Conservation (phyloP, 1,140 invertebrate species). For the Drosophila subobscura region DNA sequence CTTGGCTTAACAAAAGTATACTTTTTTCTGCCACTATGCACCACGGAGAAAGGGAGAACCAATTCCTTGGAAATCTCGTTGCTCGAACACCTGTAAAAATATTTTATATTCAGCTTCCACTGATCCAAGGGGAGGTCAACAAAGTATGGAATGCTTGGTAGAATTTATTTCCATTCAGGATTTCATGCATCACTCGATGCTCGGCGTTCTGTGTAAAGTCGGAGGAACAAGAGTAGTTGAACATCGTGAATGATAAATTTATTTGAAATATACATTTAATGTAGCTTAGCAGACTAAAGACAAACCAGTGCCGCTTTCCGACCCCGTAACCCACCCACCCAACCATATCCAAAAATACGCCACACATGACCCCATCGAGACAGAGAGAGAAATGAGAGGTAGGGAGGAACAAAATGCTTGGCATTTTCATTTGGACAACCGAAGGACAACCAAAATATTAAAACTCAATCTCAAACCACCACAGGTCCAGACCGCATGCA, state of each 20-base stretch:
- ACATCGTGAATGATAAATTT: constrained; percentile 42
- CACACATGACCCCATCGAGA: constrained; percentile 9
- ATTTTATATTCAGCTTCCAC: too few relatives aligned
- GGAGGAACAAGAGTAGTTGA: too few relatives aligned
- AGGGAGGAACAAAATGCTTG: constrained; percentile 49
- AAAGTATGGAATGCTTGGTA: too few relatives aligned
- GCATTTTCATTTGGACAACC: constrained; percentile 63
- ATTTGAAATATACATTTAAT: constrained; percentile 43
- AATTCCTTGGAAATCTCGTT: too few relatives aligned
- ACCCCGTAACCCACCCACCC: constrained; percentile 58
- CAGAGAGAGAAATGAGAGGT: background rate
- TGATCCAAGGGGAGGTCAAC: too few relatives aligned
- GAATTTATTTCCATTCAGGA: too few relatives aligned
- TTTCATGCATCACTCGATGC: too few relatives aligned
- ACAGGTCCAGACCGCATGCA: constrained; percentile 1
- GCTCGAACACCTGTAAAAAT: too few relatives aligned
- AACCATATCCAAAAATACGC: constrained; percentile 37
- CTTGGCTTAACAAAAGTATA: too few relatives aligned
- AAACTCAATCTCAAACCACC: constrained; percentile 13
- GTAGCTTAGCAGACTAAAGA: constrained; percentile 32
- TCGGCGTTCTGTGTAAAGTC: too few relatives aligned
- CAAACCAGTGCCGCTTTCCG: constrained; percentile 67
- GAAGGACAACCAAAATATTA: background rate
- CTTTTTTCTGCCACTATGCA: too few relatives aligned
- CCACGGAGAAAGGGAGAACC: too few relatives aligned